These are phyloP conservation scores for Knipowitschia caucasica DNA, from an alignment of 2,797 vertebrate species.

Conservation along the genomic window DNA sequence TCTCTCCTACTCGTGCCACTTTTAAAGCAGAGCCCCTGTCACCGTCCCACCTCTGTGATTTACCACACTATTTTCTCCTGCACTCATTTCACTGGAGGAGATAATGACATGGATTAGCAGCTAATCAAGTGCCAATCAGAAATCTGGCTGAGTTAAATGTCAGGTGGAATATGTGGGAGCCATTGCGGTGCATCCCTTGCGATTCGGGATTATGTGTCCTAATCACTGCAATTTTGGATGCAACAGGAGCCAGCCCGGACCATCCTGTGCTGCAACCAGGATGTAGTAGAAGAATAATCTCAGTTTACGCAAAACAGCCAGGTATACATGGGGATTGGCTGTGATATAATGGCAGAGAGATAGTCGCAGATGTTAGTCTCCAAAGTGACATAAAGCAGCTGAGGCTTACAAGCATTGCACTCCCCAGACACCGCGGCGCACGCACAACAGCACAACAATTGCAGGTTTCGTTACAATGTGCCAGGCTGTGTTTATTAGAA, in stretches of 20 bases:
- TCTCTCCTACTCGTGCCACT: slow-evolving; percentile 22
- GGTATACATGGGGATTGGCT: slow-evolving; percentile 66
- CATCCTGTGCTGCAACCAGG: slow-evolving; percentile 54
- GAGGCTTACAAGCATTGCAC: slow-evolving; percentile 48
- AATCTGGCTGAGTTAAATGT: slow-evolving; percentile 82
- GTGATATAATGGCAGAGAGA: slow-evolving; percentile 75
- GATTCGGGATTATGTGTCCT: slow-evolving; percentile 77
- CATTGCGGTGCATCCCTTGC: slow-evolving; percentile 57
- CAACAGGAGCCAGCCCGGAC: slow-evolving; percentile 43
- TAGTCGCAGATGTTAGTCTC: slow-evolving; percentile 63
- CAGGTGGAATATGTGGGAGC: slow-evolving; percentile 78
- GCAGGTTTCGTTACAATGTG: slow-evolving; percentile 28
- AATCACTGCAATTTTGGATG: slow-evolving; percentile 66
- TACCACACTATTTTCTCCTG: slow-evolving; percentile 89
- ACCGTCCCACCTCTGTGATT: slow-evolving; percentile 75
- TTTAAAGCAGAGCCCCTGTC: slow-evolving; percentile 44
- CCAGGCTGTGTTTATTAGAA: slow-evolving; percentile 27
- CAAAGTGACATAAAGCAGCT: slow-evolving; percentile 54
- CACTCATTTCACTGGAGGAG: slow-evolving; percentile 91
- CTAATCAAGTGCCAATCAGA: slow-evolving; percentile 98
- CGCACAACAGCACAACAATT: slow-evolving; percentile 47
- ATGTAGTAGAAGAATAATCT: slow-evolving; percentile 65
- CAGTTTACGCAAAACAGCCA: slow-evolving; percentile 69
- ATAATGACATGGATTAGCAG: slow-evolving; percentile 92
- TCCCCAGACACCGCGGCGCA: slow-evolving; percentile 35